A percentile compares a stretch with the other conserved stretches of the same genome.
phyloP scores from a whole-genome alignment of 2,888 invertebrate species.

The Pyrochroa serraticornis region DNA sequence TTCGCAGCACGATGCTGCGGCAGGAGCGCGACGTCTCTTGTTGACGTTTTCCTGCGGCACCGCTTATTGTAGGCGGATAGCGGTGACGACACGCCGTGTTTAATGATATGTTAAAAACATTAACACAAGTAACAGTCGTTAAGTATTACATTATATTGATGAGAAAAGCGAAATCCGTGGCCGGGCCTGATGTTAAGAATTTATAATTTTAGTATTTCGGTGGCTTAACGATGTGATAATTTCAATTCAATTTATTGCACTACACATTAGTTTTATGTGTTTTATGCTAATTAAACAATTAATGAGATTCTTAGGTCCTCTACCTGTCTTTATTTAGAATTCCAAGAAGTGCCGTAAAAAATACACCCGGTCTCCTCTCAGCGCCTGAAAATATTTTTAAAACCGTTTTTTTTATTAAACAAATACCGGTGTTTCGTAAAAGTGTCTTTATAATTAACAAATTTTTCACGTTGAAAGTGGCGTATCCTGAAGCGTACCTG shows the following conservation, averaged over 20 bases:
- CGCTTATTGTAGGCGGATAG: slow-evolving; percentile 29
- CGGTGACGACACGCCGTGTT: slow-evolving; percentile 45
- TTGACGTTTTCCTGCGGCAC: too few species aligned
- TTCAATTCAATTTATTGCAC: slow-evolving; percentile 50
- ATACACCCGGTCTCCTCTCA: slow-evolving; percentile 16
- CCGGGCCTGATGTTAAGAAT: too few species aligned
- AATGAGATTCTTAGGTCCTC: slow-evolving; percentile 42
- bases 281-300: slow-evolving; percentile 51
- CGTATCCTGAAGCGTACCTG: slow-evolving; percentile 37
- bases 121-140: slow-evolving; percentile 39
- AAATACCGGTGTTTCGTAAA: slow-evolving; percentile 40
- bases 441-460: slow-evolving; percentile 50
- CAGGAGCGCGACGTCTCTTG: too few species aligned
- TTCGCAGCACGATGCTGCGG: too few species aligned
- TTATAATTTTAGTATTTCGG: slow-evolving; percentile 11
- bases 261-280: slow-evolving; percentile 46
- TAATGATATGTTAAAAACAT: slow-evolving; percentile 45
- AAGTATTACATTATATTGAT: slow-evolving; percentile 49
- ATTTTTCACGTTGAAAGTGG: slow-evolving; percentile 46
- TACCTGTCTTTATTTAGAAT: slow-evolving; percentile 46
- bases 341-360: slow-evolving; percentile 41
- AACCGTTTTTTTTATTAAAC: slow-evolving; percentile 25
- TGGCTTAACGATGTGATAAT: slow-evolving; percentile 48
- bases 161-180: slow-evolving; percentile 29
- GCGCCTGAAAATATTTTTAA: slow-evolving; percentile 30